Conservation (phyloP, 2,797 vertebrate genomes). For the Poecilia wingei region DNA sequence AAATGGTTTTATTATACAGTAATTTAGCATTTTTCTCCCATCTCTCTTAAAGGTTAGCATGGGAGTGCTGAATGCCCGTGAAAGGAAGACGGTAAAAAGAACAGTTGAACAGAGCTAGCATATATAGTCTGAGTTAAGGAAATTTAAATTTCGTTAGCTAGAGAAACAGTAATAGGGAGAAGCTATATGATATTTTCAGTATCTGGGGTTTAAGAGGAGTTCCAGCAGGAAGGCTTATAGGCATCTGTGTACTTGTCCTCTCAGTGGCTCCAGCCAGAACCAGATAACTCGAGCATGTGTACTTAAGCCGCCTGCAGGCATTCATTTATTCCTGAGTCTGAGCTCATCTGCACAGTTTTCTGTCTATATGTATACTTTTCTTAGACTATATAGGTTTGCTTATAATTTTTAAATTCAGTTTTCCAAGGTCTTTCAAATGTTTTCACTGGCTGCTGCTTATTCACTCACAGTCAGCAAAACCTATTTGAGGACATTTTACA, state of each 20-base stretch:
- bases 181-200: slow-evolving; percentile 39
- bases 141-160: slow-evolving; percentile 72
- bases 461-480: neutral
- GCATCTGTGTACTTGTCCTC: slow-evolving; percentile 54
- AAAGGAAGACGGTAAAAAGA: slow-evolving; percentile 60
- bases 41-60: slow-evolving; percentile 62
- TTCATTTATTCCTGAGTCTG: slow-evolving; percentile 52
- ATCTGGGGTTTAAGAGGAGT: slow-evolving; percentile 33
- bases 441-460: neutral
- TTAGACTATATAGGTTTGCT: neutral
- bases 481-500: neutral
- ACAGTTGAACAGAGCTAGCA: slow-evolving; percentile 54
- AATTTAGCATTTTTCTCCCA: slow-evolving; percentile 58
- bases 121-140: slow-evolving; percentile 56
- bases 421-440: neutral
- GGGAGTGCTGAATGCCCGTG: slow-evolving; percentile 58
- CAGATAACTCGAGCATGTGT: slow-evolving; percentile 56
- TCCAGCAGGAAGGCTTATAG: slow-evolving; percentile 62
- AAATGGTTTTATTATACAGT: slow-evolving; percentile 71
- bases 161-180: slow-evolving; percentile 56
- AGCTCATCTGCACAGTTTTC: slow-evolving; percentile 23
- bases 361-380: slow-evolving; percentile 15
- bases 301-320: slow-evolving; percentile 42
- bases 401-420: neutral
- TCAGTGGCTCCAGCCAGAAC: slow-evolving; percentile 54